Conservation (phyloP, 2,113 vertebrate species). For the Arenaria interpres region DNA sequence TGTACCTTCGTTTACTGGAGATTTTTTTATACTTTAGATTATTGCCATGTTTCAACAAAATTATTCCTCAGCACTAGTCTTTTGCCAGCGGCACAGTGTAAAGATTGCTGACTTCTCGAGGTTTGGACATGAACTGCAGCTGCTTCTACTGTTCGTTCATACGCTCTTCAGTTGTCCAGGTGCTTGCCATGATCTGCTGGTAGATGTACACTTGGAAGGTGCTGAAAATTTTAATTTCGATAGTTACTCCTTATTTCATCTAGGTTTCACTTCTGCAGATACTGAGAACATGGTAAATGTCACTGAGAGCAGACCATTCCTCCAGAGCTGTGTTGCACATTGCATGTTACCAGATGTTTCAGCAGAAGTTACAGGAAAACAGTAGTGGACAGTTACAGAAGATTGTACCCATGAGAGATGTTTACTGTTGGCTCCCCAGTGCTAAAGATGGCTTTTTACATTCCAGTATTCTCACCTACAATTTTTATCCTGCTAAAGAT, state of each 20-base stretch:
- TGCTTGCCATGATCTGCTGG: neutral
- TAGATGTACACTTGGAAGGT: neutral
- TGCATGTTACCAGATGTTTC: neutral
- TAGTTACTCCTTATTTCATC: neutral
- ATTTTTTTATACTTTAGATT: neutral
- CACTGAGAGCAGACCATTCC: neutral
- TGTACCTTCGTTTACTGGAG: neutral
- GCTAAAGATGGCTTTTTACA: neutral
- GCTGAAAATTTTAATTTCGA: neutral
- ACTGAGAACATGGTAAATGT: neutral
- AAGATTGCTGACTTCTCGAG: neutral
- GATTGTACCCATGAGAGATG: neutral
- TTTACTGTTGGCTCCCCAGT: neutral
- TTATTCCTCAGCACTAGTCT: neutral
- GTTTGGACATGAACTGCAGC: neutral
- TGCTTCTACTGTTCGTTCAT: neutral
- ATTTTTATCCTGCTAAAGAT: neutral
- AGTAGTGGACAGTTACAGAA: neutral
- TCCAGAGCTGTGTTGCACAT: neutral
- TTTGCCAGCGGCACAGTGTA: neutral
- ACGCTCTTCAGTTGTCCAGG: neutral
- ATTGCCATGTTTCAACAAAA: neutral
- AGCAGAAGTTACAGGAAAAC: neutral
- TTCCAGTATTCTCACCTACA: neutral
- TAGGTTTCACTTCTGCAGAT: neutral